A percentile compares a stretch with the other conserved stretches of the same genome.
Evolutionary conservation across 2,888 invertebrate species (phyloP).

Genomic region (Teleogryllus oceanicus): DNA sequence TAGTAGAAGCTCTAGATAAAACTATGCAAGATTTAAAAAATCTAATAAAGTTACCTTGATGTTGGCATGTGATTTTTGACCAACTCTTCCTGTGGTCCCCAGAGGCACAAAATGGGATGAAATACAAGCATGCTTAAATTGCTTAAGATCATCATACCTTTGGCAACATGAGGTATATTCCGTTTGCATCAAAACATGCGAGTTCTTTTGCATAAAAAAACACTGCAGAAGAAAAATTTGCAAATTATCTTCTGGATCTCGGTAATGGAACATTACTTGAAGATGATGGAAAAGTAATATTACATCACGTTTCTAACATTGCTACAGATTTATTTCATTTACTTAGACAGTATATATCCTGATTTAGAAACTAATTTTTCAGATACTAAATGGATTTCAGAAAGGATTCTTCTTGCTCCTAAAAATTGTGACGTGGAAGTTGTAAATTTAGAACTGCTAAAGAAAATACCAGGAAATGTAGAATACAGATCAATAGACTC

Average conservation of each 20-base stretch:
- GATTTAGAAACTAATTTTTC: neutral
- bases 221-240: neutral
- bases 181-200: neutral
- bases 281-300: neutral
- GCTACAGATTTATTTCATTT: neutral
- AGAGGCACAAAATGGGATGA: conserved; percentile 36
- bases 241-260: neutral
- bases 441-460: neutral
- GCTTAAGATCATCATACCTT: conserved; percentile 36
- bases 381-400: neutral
- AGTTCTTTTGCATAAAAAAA: neutral
- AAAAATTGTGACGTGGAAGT: neutral
- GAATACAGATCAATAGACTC: neutral
- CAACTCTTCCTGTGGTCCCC: conserved; percentile 35
- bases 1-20: conserved; percentile 37
- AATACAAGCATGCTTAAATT: conserved; percentile 38
- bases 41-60: conserved; percentile 37
- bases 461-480: neutral
- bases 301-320: neutral
- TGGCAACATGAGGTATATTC: conserved; percentile 26
- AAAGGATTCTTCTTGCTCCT: neutral
- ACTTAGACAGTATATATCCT: neutral
- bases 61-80: conserved; percentile 39
- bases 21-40: conserved; percentile 23
- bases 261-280: neutral